Evolutionary conservation across 2,888 invertebrate genomes (phyloP), one percentile per base, ranked within the genome.

Genomic region (Polietes domitor): DNA sequence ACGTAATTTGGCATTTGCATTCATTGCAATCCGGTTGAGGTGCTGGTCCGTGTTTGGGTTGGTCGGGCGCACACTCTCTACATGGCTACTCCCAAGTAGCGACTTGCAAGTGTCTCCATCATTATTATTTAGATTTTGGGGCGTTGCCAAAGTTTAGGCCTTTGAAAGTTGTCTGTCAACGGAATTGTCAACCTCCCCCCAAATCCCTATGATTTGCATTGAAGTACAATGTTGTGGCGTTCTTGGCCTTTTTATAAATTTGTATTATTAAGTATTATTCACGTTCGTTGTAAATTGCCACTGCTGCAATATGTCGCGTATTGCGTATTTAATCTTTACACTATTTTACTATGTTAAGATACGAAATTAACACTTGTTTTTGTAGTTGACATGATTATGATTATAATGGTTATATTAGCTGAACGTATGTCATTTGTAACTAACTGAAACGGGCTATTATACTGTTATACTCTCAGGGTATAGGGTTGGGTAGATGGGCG

Each of bases 41-140:
- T 65, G 53, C 9, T n/a, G 58, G 28, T 58, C n/a, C n/a, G n/a
- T n/a, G n/a, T n/a, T n/a, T n/a, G n/a, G 10, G 12, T 41, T 5
- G 15, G 41, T 19, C 41, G 68, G 19, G 7, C 24, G 24, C 58
- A 12, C 65, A 24, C 21, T 43, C 24, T 68, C 43, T 15, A 24
- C 10, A 32, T 24, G 15, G 43, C 21, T 37, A 15, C 19, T 9
- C 7, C 32, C 32, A 63, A 77, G 63, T 47, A n/a, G n/a, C n/a
- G n/a, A n/a, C n/a, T n/a, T 32, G 47, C 71, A 83, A 77, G 47
- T 77, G 71, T 80, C 80, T 72, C 73, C 75, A 53, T 78, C 65
- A 55, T 43, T 68, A 43, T 68, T 68, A 65, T 77, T 78, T 74
- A 2, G 4, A 41, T 19, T 74, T 17, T 53, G 41, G 47, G 80